Evolutionary conservation across 2,113 vertebrate species (phyloP), one percentile per base, ranked within the genome.

Genomic region (Ophthalmolycus amberensis): DNA sequence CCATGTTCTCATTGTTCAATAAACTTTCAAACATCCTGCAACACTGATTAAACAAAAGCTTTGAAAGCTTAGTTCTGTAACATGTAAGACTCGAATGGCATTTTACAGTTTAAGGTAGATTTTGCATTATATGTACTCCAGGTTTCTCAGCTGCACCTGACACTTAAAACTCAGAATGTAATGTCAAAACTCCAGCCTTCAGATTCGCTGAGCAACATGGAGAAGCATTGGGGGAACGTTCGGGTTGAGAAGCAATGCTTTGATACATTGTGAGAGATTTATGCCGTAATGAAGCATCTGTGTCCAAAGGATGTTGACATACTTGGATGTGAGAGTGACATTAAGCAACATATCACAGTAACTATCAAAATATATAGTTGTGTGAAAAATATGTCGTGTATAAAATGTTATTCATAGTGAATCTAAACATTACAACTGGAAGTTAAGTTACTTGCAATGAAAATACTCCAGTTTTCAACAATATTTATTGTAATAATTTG

Each of bases 31-130:
- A 79, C 70, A 63, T 40, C 68, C 58, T 62, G 34, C 56, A 65
- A 86, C 83, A 91, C 69, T 82, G 32, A 67, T 71, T 37, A 66
- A 60, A 79, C 25, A 74, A 69, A 66, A 79, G 54, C 77, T 67
- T 58, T 75, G 11, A 84, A 78, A 74, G 52, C 0, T 60, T 42
- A 7, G 11, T 70, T 75, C 38, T 75, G 34, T 3, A 71, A 25
- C 25, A 69, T 22, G 62, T 74, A 81, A 65, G 25, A 42, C 44
- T 73, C 44, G 29, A 71, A 72, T 16, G 7, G 4, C 71, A 81
- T 52, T 66, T 79, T 34, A 52, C 9, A 77, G 14, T 25, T 25
- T 52, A 64, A 20, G 20, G 12, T 58, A 15, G 9, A 34, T 62
- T 65, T 54, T 70, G 8, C 11, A 71, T 54, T n/a, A 62, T 76